These are phyloP conservation scores for Sphaerophoria rueppellii DNA, from an alignment of 2,888 invertebrate species.

Conservation along the genomic window DNA sequence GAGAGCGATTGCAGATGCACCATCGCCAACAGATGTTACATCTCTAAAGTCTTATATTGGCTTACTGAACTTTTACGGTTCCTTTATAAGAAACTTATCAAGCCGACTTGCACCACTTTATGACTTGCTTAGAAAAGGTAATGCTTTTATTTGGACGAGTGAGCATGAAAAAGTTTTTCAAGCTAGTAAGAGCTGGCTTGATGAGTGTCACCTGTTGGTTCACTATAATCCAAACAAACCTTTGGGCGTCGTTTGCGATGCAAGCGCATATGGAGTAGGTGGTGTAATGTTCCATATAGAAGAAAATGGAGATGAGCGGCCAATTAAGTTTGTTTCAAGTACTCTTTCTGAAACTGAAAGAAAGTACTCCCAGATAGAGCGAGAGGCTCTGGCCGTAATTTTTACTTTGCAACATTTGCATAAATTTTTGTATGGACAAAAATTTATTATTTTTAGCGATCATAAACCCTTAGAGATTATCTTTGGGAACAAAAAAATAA, in stretches of 20 bases:
- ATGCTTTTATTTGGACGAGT: conserved; percentile 1
- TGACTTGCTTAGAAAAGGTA: conserved; percentile 10
- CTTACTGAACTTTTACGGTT: too few species aligned
- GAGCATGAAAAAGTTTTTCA: too few species aligned
- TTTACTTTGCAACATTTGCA: background rate
- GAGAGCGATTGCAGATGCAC: conserved; percentile 27
- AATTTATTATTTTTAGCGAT: conserved; percentile 10
- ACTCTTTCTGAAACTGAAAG: background rate
- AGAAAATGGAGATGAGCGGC: too few species aligned
- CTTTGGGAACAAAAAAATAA: conserved; percentile 25
- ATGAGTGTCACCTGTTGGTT: too few species aligned
- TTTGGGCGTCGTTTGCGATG: too few species aligned
- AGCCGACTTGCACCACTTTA: conserved; percentile 10
- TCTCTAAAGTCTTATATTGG: too few species aligned
- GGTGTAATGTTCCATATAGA: too few species aligned
- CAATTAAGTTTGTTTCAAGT: background rate
- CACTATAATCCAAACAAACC: too few species aligned
- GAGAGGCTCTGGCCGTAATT: background rate
- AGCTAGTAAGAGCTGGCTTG: too few species aligned
- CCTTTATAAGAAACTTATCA: background rate
- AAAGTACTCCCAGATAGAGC: background rate
- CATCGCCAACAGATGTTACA: background rate
- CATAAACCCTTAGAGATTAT: conserved; percentile 25
- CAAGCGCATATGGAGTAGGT: too few species aligned
- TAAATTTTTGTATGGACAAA: too few species aligned